Percentiles rank a stretch among this genome's conserved stretches.
These are phyloP conservation scores for Octodon degus DNA, from an alignment of 2,113 vertebrate genomes.

Conservation along the genomic window DNA sequence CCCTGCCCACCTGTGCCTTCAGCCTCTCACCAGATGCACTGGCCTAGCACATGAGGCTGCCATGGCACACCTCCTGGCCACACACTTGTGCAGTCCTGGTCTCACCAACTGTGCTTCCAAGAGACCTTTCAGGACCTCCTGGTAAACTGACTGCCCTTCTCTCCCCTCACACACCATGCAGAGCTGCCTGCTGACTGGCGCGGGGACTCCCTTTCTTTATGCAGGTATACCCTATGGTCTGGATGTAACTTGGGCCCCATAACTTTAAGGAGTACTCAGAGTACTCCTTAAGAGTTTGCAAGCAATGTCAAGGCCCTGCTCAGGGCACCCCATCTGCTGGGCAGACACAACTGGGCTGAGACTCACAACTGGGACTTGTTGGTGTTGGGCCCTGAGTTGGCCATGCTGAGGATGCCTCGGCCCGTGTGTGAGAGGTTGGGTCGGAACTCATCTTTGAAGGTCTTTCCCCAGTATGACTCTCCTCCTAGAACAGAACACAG, in stretches of 20 bases:
- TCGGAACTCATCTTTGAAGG: constrained; percentile 96
- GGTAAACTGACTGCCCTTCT: background rate
- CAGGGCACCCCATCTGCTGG: background rate
- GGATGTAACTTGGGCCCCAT: accelerated
- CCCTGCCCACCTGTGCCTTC: no score
- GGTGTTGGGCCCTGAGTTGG: constrained; percentile 97
- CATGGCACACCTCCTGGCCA: background rate
- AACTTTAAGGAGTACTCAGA: background rate
- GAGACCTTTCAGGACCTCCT: background rate
- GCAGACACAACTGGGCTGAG: no score
- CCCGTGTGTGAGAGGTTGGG: constrained; percentile 97
- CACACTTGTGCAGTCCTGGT: background rate
- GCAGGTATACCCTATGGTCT: no score
- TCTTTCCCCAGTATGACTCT: constrained; percentile 96
- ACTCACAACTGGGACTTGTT: constrained; percentile 99
- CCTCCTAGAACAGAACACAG: constrained; percentile 87
- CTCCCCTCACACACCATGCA: accelerated
- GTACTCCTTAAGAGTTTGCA: background rate
- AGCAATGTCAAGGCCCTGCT: background rate
- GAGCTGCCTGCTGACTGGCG: background rate
- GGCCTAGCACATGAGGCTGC: background rate
- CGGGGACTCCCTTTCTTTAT: background rate
- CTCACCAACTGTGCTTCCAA: background rate
- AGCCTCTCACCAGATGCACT: background rate
- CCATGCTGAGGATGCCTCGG: constrained; percentile 97